Conservation (phyloP, 2,888 invertebrate species). For the Prionchulus punctatus region DNA sequence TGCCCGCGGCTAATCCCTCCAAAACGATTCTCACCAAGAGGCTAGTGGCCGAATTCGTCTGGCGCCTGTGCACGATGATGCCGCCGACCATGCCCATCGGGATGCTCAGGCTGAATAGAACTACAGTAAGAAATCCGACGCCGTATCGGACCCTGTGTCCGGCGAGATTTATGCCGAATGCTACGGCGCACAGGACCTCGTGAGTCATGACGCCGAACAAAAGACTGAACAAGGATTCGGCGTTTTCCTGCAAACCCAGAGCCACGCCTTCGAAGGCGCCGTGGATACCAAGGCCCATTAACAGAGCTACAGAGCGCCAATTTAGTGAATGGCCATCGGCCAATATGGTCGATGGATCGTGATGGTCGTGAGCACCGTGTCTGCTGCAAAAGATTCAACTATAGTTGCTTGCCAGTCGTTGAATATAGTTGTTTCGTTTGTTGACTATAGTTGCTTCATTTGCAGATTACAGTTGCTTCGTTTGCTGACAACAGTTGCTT, state of each 20-base stretch:
- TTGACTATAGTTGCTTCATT: no score
- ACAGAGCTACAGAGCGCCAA: constrained; percentile 37
- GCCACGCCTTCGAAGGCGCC: constrained; percentile 46
- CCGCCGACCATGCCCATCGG: constrained; percentile 23
- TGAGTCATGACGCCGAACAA: constrained; percentile 7
- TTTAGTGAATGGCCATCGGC: constrained; percentile 21
- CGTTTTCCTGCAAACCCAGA: constrained; percentile 38
- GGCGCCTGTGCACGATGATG: constrained; percentile 6
- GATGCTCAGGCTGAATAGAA: constrained; percentile 21
- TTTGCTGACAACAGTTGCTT: no score
- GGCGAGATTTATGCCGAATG: constrained; percentile 24
- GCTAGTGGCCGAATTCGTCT: constrained; percentile 16
- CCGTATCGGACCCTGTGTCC: constrained; percentile 18
- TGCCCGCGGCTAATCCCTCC: constrained; percentile 26
- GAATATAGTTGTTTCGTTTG: no score
- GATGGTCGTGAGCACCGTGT: constrained; percentile 15
- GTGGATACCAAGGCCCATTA: constrained; percentile 43
- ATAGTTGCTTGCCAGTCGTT: no score
- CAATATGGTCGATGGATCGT: constrained; percentile 5
- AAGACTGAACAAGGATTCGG: neutral
- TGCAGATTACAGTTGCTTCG: no score
- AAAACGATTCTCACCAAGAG: constrained; percentile 18
- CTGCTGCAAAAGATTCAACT: no score
- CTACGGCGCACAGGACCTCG: constrained; percentile 21
- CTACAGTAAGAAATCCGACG: constrained; percentile 17